Conservation (phyloP, 2,888 invertebrate genomes). For the Eupithecia exiguata region DNA sequence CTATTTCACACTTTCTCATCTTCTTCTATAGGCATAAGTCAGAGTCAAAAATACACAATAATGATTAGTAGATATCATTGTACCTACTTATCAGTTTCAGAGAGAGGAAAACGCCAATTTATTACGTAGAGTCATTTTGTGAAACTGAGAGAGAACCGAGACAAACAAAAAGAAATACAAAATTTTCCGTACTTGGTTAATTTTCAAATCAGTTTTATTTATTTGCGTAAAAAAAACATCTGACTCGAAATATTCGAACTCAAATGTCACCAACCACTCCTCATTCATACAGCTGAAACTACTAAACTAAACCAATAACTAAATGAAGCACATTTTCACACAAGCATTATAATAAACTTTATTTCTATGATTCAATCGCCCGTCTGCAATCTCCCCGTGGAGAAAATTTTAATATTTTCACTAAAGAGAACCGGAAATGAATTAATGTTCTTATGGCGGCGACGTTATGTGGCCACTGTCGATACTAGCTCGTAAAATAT, state of each 20-base stretch:
- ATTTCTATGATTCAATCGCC: slow-evolving; percentile 7
- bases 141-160: not conserved
- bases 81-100: not conserved
- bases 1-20: too few species aligned
- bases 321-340: not conserved
- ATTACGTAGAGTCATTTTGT: not conserved
- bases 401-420: slow-evolving; percentile 62
- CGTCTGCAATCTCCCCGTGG: slow-evolving; percentile 44
- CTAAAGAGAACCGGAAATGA: slow-evolving; percentile 55
- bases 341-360: not conserved
- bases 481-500: slow-evolving; percentile 29
- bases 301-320: too few species aligned
- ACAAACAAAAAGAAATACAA: too few species aligned
- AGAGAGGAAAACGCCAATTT: not conserved
- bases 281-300: not conserved
- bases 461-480: slow-evolving; percentile 37
- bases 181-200: not conserved
- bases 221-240: too few species aligned
- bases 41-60: too few species aligned
- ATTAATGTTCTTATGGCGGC: slow-evolving; percentile 63
- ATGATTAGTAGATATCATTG: not conserved
- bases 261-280: not conserved
- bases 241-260: too few species aligned
- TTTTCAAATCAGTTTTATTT: not conserved
- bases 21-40: too few species aligned